Evolutionary conservation across 1,140 invertebrate species (phyloP), one percentile per base, ranked within the genome.

Genomic region (honey bee (Apis mellifera)): DNA sequence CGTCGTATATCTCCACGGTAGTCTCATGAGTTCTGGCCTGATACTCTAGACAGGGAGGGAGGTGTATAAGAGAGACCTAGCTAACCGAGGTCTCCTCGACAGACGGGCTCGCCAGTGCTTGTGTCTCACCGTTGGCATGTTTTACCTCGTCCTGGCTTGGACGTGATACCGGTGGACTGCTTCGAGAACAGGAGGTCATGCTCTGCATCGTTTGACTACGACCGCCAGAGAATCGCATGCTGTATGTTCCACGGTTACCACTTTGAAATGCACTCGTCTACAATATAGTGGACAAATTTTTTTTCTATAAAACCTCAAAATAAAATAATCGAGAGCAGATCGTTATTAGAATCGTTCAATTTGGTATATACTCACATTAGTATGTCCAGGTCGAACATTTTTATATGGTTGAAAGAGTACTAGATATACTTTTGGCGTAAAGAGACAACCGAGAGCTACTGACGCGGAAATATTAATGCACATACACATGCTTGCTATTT

Each of bases 381-480:
- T 90, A 72, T 94, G 93, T 32, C 94, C 95, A 73, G 94, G 94
- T 9, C 96, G 94, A 1, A 96, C 95, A 89, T 97, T 97, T 87
- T 97, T 97, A 90, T 97, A 96, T 0, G 97, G 97, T 90, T 97
- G 96, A 91, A 97, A 97, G 32, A 97, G 92, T 21, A 97, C 95
- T 62, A 97, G 95, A 89, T 97, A 97, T 60, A 97, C 95, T 92
- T 97, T 97, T 2, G 97, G 97, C 3, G 95, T 96, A 92, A 97
- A 97, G 0, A 97, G 94, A 89, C 97, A 97, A 26, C 96, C 95
- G 0, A 97, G 94, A 2, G 96, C 96, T 19, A 97, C 97, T 2
- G 96, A 96, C 19, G 97, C 97, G 87, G 96, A 97, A 73, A 97
- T 95, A 89, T 95, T 97, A 83, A 97, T 95, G 83, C 96, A 97